These are phyloP conservation scores for Chiridota heheva DNA, from an alignment of 35 echinoderm and acorn worm species.

Conservation along the genomic window DNA sequence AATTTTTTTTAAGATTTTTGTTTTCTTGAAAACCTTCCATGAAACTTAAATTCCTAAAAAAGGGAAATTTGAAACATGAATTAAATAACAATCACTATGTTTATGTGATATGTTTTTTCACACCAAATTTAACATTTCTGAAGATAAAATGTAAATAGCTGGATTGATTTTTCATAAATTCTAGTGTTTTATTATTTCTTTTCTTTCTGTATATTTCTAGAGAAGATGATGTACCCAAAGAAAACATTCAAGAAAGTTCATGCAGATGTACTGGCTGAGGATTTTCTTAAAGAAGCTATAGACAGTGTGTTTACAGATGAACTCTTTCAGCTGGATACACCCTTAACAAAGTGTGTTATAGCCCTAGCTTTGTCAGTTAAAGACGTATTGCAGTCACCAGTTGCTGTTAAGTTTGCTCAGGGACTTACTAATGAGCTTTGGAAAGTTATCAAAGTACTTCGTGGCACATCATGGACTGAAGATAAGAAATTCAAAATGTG, in stretches of 20 bases:
- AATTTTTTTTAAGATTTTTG: no score
- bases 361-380: background rate
- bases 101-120: no score
- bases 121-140: no score
- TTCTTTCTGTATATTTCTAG: background rate
- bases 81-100: no score
- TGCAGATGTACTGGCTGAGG: no score
- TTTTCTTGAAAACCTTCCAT: no score
- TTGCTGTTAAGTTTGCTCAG: background rate
- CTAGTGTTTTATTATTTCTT: no score
- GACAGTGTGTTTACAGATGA: background rate
- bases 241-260: slow-evolving; percentile 19
- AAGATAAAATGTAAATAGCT: no score
- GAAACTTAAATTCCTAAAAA: no score
- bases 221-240: background rate
- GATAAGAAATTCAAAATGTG: background rate
- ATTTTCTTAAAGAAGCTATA: background rate
- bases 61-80: no score
- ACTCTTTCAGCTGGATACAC: background rate
- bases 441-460: background rate
- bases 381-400: background rate
- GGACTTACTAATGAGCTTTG: background rate
- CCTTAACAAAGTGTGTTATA: background rate
- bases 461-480: background rate
- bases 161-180: no score